Evolutionary conservation across 1,140 invertebrate species (phyloP).

Genomic region (Drosophila arizonae): DNA sequence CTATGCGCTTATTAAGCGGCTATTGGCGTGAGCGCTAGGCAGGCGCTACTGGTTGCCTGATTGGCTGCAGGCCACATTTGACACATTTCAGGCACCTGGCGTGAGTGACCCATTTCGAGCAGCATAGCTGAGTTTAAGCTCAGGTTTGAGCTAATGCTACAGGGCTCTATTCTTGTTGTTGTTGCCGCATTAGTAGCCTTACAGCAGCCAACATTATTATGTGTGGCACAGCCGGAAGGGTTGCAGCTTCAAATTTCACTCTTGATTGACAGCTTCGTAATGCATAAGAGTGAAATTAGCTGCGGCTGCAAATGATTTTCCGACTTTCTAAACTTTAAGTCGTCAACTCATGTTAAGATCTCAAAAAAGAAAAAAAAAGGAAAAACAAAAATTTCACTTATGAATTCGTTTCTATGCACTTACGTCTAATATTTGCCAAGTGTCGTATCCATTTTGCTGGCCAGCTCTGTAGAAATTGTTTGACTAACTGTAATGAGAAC

Average conservation of each 20-base stretch:
- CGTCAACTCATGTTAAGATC: slow-evolving; percentile 1
- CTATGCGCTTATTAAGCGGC: slow-evolving; percentile 43
- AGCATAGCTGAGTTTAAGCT: not conserved
- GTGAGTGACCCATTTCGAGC: slow-evolving; percentile 68
- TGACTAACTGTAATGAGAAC: slow-evolving; percentile 66
- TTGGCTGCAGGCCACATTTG: slow-evolving; percentile 64
- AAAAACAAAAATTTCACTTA: slow-evolving; percentile 5
- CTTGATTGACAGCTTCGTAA: slow-evolving; percentile 15
- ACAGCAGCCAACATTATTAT: slow-evolving; percentile 41
- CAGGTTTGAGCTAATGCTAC: slow-evolving; percentile 23
- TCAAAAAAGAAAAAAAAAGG: not conserved
- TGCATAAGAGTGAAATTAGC: slow-evolving; percentile 30
- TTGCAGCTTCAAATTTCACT: slow-evolving; percentile 28
- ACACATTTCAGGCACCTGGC: slow-evolving; percentile 66
- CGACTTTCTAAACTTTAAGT: slow-evolving; percentile 38
- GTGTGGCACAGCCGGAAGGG: slow-evolving; percentile 33
- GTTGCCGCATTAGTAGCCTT: slow-evolving; percentile 62
- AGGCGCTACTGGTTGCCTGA: slow-evolving; percentile 43
- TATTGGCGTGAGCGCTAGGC: slow-evolving; percentile 37
- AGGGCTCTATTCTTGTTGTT: slow-evolving; percentile 36
- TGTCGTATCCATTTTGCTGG: slow-evolving; percentile 45
- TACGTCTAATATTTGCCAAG: slow-evolving; percentile 55
- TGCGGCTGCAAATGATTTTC: slow-evolving; percentile 8
- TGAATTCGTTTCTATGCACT: slow-evolving; percentile 27
- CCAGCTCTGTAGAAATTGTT: slow-evolving; percentile 50